These are phyloP conservation scores for Ormia ochracea DNA, from an alignment of 2,888 invertebrate species.

Conservation along the genomic window DNA sequence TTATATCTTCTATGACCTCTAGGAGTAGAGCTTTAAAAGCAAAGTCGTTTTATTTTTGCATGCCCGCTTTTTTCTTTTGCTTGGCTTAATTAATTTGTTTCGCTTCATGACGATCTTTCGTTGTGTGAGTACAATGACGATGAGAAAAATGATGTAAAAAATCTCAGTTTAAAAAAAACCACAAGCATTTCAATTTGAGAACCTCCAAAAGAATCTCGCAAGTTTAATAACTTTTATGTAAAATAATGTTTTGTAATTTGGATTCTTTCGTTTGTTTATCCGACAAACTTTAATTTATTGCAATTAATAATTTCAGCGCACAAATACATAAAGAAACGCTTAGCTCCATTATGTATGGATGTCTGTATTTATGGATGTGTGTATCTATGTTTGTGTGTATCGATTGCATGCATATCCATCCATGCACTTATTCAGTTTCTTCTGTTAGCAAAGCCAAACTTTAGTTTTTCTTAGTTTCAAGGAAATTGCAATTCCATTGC, in stretches of 20 bases:
- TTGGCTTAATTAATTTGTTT: constrained; percentile 32
- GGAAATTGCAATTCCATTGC: too few species aligned
- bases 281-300: constrained; percentile 37
- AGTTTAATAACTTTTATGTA: constrained; percentile 15
- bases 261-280: background rate
- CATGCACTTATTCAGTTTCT: too few species aligned
- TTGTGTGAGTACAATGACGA: background rate
- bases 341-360: too few species aligned
- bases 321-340: too few species aligned
- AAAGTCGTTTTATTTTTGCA: constrained; percentile 17
- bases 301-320: constrained; percentile 17
- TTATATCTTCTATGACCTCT: constrained; percentile 46
- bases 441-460: too few species aligned
- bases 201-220: constrained; percentile 29
- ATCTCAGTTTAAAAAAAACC: constrained; percentile 18
- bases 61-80: background rate
- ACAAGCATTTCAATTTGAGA: constrained; percentile 48
- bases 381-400: constrained; percentile 8
- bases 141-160: background rate
- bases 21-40: constrained; percentile 5
- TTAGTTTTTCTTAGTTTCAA: too few species aligned
- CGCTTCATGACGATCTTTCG: constrained; percentile 4
- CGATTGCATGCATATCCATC: too few species aligned
- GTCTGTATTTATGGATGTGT: background rate
- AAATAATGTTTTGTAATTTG: constrained; percentile 34